Base-by-base conservation (phyloP, 2,113 vertebrate genomes). In the Cottus gobio region DNA sequence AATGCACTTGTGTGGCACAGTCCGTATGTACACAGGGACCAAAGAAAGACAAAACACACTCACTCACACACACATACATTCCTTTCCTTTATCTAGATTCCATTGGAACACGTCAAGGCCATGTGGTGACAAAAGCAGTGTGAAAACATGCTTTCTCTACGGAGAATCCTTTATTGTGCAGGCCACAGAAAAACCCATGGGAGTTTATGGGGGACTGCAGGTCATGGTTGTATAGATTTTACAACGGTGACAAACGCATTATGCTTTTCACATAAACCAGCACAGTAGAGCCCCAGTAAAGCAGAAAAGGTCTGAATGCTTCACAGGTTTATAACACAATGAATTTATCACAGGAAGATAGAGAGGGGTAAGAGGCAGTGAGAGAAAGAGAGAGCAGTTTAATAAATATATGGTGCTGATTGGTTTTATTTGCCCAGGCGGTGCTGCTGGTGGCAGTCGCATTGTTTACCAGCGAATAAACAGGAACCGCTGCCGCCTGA, bases 211-310 rank as follows among this genome's bases (percentile, higher is more conserved):
- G 64, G 87, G 83, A 89, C 89, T 34, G 5, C 85, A 74, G 90
- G 90, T 94, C 92, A 95, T 61, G 79, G 63, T 52, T 76, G 77
- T 61, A 80, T 65, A 18, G 89, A 92, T 92, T 90, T 84, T 93
- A 92, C 83, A 94, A 91, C 78, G 76, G 87, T 91, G 90, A 80
- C 20, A 94, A 95, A 93, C 90, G 83, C 79, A n/a, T 71, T 76
- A 89, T 72, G 83, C 86, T 85, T 74, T 84, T 90, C 85, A 76
- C 68, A 88, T 87, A 93, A 95, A 92, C 50, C 83, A 87, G 68
- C 37, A 80, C 81, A 90, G 77, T 87, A 82, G 85, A 92, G 82
- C 81, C 90, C 82, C 82, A 80, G 82, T 92, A 93, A 91, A 90
- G 77, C 80, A 80, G 82, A 78, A 89, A 76, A 67, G 80, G 87